Base-by-base conservation (phyloP, 1,140 invertebrate species). In the Scaptomyza pallida region DNA sequence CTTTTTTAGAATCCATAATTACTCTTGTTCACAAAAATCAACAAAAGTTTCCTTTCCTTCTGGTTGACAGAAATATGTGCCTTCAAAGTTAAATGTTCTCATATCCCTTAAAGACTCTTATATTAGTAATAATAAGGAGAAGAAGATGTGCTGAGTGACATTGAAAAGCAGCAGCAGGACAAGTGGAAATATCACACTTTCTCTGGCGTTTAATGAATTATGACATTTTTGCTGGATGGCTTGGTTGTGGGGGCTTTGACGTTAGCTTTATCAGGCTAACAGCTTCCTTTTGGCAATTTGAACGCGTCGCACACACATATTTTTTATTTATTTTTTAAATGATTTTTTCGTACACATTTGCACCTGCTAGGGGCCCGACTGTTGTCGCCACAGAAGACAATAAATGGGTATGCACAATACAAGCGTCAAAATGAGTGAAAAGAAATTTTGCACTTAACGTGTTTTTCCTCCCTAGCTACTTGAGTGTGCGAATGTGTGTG, bases 371-470 rank as follows among this genome's bases (percentile, higher is more conserved):
- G 17, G 10, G 17, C 45, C 19, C 30, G 17, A 33, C 12, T 21
- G 6, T 48, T 44, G 45, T 40, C 26, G 37, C 40, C 40, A 54
- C 41, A 59, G 55, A 59, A 26, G 40, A 67, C 62, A 72, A 59
- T 37, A 59, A 65, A 40, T 33, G 47, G 16, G 17, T 21, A 4
- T 2, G 21, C 21, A 21, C 30, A 70, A 70, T 43, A 63, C 65
- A 72, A 82, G 69, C 82, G 77, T 78, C 83, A 86, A 80, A 88
- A 88, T 82, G 78, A 75, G 64, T 88, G 78, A 88, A 88, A 89
- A 82, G 78, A 88, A 75, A 88, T 82, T 75, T 81, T 82, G 81
- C 82, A 88, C 82, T 89, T 89, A 88, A 89, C 82, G n/a, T n/a
- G n/a, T n/a, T n/a, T n/a, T 72, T 65, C 26, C 56, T 80, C 33